Conservation (phyloP, 2,888 invertebrate species). For the Apeira syringaria region DNA sequence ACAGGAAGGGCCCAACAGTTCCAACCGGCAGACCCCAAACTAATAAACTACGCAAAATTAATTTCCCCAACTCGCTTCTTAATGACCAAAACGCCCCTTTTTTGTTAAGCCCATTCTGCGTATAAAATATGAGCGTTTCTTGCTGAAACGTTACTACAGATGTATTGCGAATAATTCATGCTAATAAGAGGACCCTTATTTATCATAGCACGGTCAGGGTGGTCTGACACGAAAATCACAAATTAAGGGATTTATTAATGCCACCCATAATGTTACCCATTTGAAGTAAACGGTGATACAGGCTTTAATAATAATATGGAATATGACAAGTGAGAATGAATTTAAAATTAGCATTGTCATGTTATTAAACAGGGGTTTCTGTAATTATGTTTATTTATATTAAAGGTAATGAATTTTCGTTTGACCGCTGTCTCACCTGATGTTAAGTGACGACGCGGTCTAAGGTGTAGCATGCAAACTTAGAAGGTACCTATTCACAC, state of each 20-base stretch:
- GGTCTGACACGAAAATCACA: constrained; percentile 39
- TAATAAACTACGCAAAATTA: constrained; percentile 23
- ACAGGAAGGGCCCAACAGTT: constrained; percentile 1
- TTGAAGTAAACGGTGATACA: constrained; percentile 1
- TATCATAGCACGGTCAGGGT: constrained; percentile 35
- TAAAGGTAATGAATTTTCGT: too few relatives aligned
- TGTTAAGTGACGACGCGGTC: too few relatives aligned
- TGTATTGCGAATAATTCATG: constrained; percentile 29
- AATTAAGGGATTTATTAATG: constrained; percentile 40
- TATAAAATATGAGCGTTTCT: constrained; percentile 15
- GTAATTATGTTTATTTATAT: too few relatives aligned
- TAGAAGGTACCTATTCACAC: too few relatives aligned
- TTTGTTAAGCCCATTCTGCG: constrained; percentile 8
- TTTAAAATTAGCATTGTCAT: too few relatives aligned
- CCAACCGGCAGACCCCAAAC: constrained; percentile 5
- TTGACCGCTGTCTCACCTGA: too few relatives aligned
- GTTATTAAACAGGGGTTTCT: too few relatives aligned
- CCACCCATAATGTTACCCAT: constrained; percentile 13
- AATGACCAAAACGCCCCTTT: constrained; percentile 16
- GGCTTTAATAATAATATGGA: not conserved
- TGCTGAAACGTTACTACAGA: constrained; percentile 16
- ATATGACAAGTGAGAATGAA: not conserved
- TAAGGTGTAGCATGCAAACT: too few relatives aligned
- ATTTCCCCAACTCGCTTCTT: constrained; percentile 15
- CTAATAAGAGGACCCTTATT: constrained; percentile 31